Evolutionary conservation across 2,797 vertebrate species (phyloP).

Genomic region (Selene dorsalis): DNA sequence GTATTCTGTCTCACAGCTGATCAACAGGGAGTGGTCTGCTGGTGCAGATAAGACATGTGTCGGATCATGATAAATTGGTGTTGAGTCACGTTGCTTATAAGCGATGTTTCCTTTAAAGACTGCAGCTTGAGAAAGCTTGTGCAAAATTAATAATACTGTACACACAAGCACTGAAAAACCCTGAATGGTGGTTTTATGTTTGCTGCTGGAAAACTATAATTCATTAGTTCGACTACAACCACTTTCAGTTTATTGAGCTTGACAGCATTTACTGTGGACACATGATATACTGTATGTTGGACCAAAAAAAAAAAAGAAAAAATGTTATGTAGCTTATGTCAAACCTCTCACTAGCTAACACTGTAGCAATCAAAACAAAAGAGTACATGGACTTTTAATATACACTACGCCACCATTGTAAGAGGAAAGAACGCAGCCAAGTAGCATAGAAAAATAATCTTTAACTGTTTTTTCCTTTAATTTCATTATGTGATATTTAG

Average conservation of each 20-base stretch:
- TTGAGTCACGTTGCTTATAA: conserved; percentile 24
- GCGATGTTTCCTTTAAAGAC: conserved; percentile 8
- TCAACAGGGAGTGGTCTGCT: conserved; percentile 44
- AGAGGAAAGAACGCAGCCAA: not conserved
- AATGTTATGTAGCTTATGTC: no score
- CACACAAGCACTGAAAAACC: not conserved
- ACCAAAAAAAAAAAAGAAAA: no score
- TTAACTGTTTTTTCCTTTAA: not conserved
- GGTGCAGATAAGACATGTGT: conserved; percentile 69
- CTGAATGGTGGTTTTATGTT: not conserved
- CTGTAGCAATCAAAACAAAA: not conserved
- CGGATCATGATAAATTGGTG: conserved; percentile 62
- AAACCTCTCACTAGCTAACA: not conserved
- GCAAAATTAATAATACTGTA: not conserved
- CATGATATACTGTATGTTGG: no score
- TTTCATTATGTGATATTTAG: no score
- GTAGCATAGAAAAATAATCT: not conserved
- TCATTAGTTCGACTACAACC: no score
- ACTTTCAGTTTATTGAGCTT: no score
- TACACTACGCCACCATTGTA: no score
- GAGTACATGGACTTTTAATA: not conserved
- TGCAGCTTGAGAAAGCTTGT: not conserved
- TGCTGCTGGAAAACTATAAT: not conserved
- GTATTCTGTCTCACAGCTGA: conserved; percentile 20
- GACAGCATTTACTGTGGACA: no score